A percentile compares a stretch with the other conserved stretches of the same genome.
phyloP scores from a whole-genome alignment of 2,797 vertebrate species.

The Pangasius krempfi region DNA sequence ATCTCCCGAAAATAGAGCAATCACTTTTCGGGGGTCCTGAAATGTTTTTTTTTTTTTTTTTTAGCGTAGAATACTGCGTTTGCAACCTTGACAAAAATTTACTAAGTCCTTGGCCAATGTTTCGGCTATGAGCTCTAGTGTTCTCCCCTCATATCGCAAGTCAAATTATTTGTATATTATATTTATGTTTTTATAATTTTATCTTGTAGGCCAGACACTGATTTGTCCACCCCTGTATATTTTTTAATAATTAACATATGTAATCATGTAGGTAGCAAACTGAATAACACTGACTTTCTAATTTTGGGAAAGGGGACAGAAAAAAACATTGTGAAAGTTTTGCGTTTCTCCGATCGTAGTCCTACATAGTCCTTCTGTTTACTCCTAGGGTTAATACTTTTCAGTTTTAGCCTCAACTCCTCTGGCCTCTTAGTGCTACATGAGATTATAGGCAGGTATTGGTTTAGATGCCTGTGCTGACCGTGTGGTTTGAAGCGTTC shows the following conservation, averaged over 20 bases:
- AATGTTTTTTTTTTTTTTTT: too few relatives aligned
- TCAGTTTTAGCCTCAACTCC: neutral
- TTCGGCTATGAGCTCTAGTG: neutral
- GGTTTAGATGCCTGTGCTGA: slow-evolving; percentile 59
- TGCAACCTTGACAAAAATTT: too few relatives aligned
- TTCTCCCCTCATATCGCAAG: neutral
- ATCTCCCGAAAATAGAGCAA: too few relatives aligned
- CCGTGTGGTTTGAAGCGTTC: slow-evolving; percentile 78
- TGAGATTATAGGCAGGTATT: neutral
- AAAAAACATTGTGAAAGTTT: neutral
- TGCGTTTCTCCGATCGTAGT: neutral
- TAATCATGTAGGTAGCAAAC: neutral
- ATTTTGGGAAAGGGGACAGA: neutral
- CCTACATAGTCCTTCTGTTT: too few relatives aligned
- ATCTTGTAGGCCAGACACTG: neutral
- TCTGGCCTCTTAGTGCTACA: neutral
- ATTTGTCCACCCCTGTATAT: neutral
- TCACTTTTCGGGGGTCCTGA: too few relatives aligned
- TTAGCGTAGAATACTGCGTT: too few relatives aligned
- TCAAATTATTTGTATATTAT: too few relatives aligned
- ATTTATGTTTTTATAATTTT: neutral
- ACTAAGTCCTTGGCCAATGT: neutral
- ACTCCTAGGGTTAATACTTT: neutral
- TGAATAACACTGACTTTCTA: neutral
- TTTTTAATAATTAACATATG: neutral